Percentiles rank a stretch among this genome's conserved stretches.
phyloP scores from a whole-genome alignment of 1,140 invertebrate genomes.

The Pseudomyrmex cubaensis region DNA sequence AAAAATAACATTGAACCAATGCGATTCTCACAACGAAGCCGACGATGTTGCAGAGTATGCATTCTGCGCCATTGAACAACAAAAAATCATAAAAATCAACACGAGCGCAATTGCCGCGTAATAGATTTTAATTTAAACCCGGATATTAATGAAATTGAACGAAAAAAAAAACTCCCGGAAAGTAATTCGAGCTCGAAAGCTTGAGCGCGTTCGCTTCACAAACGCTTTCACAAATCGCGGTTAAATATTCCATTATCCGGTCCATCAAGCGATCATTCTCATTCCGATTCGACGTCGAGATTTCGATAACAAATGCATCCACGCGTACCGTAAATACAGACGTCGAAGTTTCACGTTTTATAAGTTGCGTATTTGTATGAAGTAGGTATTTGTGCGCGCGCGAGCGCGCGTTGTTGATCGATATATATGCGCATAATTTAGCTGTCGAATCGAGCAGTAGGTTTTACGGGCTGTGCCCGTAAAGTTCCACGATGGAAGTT shows the following conservation, averaged over 20 bases:
- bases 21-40: too few species aligned
- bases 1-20: background rate
- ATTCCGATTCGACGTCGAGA: constrained; percentile 55
- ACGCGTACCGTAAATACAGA: constrained; percentile 53
- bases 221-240: constrained; percentile 61
- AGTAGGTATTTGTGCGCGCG: constrained; percentile 33
- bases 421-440: constrained; percentile 60
- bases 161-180: constrained; percentile 42
- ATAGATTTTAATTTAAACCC: constrained; percentile 29
- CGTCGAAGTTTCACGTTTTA: constrained; percentile 46
- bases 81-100: constrained; percentile 23
- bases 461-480: constrained; percentile 42
- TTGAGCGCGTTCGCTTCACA: constrained; percentile 23
- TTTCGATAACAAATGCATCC: constrained; percentile 51
- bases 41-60: background rate
- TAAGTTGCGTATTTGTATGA: constrained; percentile 50
- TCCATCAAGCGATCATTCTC: constrained; percentile 67
- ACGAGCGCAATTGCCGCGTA: background rate
- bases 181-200: constrained; percentile 39
- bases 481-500: constrained; percentile 54
- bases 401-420: constrained; percentile 47
- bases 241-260: constrained; percentile 51
- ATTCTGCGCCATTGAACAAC: background rate
- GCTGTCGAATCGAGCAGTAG: constrained; percentile 23
- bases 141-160: constrained; percentile 48